A percentile compares a stretch with the other conserved stretches of the same genome.
These are phyloP conservation scores for Anser cygnoides DNA, from an alignment of 2,113 vertebrate species.

Conservation along the genomic window DNA sequence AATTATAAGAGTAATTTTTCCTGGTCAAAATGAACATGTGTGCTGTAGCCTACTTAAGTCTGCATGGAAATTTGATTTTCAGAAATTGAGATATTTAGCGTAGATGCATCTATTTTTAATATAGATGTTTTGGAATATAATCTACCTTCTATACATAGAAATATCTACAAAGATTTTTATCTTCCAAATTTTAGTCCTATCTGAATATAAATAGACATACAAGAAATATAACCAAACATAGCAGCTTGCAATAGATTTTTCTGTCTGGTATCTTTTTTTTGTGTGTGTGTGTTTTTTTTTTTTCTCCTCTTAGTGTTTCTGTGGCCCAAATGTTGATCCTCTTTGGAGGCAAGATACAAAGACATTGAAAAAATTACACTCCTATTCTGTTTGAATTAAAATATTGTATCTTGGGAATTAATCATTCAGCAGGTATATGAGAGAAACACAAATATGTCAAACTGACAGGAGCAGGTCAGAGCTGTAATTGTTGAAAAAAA, in stretches of 20 bases:
- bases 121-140: not conserved
- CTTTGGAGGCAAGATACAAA: slow-evolving; percentile 10
- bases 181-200: not conserved
- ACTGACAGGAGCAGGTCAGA: slow-evolving; percentile 51
- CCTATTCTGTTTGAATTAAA: not conserved
- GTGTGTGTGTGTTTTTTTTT: not conserved
- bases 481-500: slow-evolving; percentile 28
- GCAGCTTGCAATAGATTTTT: not conserved
- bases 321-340: not conserved
- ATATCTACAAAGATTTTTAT: not conserved
- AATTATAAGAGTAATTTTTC: not conserved
- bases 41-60: not conserved
- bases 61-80: not conserved
- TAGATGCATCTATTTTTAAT: not conserved
- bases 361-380: not conserved
- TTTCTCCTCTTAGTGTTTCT: not conserved
- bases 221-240: not conserved
- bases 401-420: slow-evolving; percentile 38
- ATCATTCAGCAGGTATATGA: slow-evolving; percentile 49
- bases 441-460: slow-evolving; percentile 47
- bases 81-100: not conserved
- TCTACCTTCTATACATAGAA: not conserved
- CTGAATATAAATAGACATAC: not conserved
- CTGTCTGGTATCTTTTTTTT: not conserved
- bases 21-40: not conserved